A percentile compares a stretch with the other conserved stretches of the same genome.
Conservation (phyloP, 64 coral and sea anemone genomes). For the Montipora efflorescens region DNA sequence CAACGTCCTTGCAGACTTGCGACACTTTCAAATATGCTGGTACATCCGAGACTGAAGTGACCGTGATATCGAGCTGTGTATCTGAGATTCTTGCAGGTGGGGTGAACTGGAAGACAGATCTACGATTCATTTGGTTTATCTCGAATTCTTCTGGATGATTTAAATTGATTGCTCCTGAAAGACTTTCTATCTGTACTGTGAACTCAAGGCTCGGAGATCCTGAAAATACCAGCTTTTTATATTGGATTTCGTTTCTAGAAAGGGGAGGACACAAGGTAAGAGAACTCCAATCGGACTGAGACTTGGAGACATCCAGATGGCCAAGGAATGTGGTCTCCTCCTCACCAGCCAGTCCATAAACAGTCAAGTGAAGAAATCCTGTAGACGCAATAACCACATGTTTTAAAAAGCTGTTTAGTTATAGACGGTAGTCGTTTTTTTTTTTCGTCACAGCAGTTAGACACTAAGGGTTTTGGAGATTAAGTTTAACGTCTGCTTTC, state of each 20-base stretch:
- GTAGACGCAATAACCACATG: background rate
- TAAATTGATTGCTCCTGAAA: background rate
- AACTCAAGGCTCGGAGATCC: constrained; percentile 13
- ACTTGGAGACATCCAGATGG: background rate
- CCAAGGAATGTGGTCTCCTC: background rate
- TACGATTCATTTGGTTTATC: background rate
- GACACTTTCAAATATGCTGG: constrained; percentile 70
- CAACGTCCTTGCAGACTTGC: constrained; percentile 42
- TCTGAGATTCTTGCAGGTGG: constrained; percentile 4
- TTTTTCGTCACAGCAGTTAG: no score
- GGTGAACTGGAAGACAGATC: constrained; percentile 41
- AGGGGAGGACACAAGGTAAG: background rate
- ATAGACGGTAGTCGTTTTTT: no score
- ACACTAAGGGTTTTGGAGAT: no score
- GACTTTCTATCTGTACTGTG: constrained; percentile 14
- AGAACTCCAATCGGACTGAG: background rate
- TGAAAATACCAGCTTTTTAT: background rate
- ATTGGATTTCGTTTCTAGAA: background rate
- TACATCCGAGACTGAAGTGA: constrained; percentile 25
- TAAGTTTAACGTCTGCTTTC: no score
- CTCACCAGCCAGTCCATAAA: background rate
- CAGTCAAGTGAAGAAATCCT: constrained; percentile 14
- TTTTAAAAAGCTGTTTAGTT: no score
- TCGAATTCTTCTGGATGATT: background rate
- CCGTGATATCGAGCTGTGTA: constrained; percentile 59